These are phyloP conservation scores for Eulithis prunata DNA, from an alignment of 2,888 invertebrate species.

Conservation along the genomic window DNA sequence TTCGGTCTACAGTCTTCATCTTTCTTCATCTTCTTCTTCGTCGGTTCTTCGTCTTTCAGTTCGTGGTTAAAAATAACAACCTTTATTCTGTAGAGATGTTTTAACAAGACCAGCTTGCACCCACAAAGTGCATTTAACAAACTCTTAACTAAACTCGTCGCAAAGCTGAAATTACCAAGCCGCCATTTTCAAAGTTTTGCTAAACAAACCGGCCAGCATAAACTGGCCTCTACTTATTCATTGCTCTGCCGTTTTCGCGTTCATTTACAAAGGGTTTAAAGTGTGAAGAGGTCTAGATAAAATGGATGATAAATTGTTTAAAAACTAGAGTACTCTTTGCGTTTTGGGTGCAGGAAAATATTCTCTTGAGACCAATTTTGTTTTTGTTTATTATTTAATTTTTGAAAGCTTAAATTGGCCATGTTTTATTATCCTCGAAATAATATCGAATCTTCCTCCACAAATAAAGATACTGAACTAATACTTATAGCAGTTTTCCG, in stretches of 20 bases:
- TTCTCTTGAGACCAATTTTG: conserved; percentile 1
- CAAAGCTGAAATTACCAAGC: conserved; percentile 57
- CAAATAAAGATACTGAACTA: no score
- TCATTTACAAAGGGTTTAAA: conserved; percentile 24
- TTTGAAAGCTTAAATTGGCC: no score
- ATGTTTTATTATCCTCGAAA: no score
- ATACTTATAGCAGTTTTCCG: no score
- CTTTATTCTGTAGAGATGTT: no score
- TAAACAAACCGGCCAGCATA: conserved; percentile 46
- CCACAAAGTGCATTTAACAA: conserved; percentile 31
- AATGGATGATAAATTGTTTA: conserved; percentile 52
- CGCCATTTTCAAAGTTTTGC: conserved; percentile 55
- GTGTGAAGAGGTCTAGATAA: conserved; percentile 37
- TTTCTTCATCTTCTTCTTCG: no score
- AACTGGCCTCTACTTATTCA: conserved; percentile 41
- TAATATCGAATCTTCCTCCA: no score
- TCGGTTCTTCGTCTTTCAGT: no score
- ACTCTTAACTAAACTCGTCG: conserved; percentile 32
- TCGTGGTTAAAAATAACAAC: no score
- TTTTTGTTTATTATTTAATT: neutral
- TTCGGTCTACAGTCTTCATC: no score
- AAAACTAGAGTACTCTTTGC: conserved; percentile 58
- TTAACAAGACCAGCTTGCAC: no score
- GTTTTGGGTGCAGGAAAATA: conserved; percentile 45
- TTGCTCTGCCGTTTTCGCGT: conserved; percentile 28